Evolutionary conservation across 2,113 vertebrate species (phyloP), one percentile per base, ranked within the genome.

Genomic region (Hiodon tergisus): DNA sequence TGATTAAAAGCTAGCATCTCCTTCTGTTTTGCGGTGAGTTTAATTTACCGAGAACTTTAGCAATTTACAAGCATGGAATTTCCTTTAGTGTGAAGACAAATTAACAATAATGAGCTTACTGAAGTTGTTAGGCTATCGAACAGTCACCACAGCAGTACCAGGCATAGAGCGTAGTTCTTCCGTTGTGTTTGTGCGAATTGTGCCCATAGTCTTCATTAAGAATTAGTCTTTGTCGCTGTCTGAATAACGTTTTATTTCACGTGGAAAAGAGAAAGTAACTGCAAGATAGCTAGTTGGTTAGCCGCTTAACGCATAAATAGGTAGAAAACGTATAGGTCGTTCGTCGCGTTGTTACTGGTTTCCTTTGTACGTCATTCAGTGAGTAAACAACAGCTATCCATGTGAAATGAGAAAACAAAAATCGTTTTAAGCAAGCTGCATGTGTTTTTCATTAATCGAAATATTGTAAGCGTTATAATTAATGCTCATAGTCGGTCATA

Each of bases 21-120:
- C 78, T 8, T 57, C 52, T 69, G 51, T 73, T 87, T 88, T 88
- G 79, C 89, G 91, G 91, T 92, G 86, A 92, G 90, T 86, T 48
- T 31, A 11, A 6, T 31, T 31, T 31, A 31, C 31, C 13, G 31
- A 11, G 63, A 66, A 53, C 67, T 48, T 53, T n/a, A 13, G n/a
- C 11, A 6, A 3, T 10, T 13, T 57, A 8, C 6, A 57, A 8
- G 11, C 55, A n/a, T 5, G 48, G 8, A 3, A 16, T 69, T 53
- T 69, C 51, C 14, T 69, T 68, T 3, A 69, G 6, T 13, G 50
- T 5, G 67, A 69, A 11, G 57, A 58, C 53, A 14, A 31, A 6
- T 6, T 16, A 69, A n/a, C 11, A 54, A n/a, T 54, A 52, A 16
- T 69, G 80, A 69, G 76, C 81, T 83, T 82, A 78, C 86, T 85